phyloP scores from a whole-genome alignment of 2,797 vertebrate species.

The Allobates femoralis region DNA sequence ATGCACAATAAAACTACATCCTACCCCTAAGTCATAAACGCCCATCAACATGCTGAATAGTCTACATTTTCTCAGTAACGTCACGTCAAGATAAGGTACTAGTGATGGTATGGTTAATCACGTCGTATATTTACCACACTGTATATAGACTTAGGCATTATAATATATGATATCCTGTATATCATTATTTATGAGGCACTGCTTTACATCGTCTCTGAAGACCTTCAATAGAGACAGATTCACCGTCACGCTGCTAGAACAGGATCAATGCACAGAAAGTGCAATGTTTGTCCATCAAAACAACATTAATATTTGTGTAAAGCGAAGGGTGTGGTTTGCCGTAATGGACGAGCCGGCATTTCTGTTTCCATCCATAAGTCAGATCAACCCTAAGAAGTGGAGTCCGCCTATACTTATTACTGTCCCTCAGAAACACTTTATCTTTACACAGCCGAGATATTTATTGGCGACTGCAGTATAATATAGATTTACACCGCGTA shows the following conservation, averaged over 20 bases:
- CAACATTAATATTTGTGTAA: constrained; percentile 13
- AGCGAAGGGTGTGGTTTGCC: constrained; percentile 32
- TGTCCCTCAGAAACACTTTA: neutral
- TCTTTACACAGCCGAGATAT: neutral
- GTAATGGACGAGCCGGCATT: constrained; percentile 31
- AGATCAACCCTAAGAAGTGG: neutral
- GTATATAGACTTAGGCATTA: too few species aligned
- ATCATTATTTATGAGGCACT: neutral
- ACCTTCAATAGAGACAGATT: neutral
- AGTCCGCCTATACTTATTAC: neutral
- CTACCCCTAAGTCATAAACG: neutral
- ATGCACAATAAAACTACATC: constrained; percentile 17
- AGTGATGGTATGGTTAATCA: neutral
- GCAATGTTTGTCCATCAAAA: constrained; percentile 16
- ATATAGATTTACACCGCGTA: neutral
- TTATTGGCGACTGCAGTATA: neutral
- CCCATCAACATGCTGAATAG: neutral
- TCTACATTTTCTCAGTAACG: neutral
- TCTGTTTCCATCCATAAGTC: constrained; percentile 30
- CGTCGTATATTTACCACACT: too few species aligned
- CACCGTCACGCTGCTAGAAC: neutral
- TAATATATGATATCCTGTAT: too few species aligned
- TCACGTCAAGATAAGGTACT: neutral
- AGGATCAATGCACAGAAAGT: neutral
- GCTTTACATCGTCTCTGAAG: neutral